A percentile compares a stretch with the other conserved stretches of the same genome.
Conservation (phyloP, 2,888 invertebrate genomes). For the Apamea crenata region DNA sequence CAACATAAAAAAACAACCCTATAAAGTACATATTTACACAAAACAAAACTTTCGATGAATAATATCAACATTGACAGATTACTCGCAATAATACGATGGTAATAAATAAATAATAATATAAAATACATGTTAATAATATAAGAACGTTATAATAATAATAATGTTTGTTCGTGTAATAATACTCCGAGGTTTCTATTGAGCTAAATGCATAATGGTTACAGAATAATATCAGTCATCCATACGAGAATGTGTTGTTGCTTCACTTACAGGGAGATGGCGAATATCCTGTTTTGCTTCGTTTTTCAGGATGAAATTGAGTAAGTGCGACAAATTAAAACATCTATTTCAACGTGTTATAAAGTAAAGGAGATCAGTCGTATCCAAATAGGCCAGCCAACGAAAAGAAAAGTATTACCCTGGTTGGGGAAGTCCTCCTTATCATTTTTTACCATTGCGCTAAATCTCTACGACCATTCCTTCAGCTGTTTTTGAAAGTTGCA, state of each 20-base stretch:
- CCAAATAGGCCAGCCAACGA: too few species aligned
- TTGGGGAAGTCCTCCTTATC: too few species aligned
- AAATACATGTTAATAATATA: slow-evolving; percentile 33
- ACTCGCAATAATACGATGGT: slow-evolving; percentile 22
- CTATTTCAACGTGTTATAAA: too few species aligned
- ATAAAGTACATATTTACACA: slow-evolving; percentile 41
- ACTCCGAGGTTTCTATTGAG: slow-evolving; percentile 66
- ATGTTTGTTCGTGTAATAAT: slow-evolving; percentile 63
- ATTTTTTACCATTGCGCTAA: too few species aligned
- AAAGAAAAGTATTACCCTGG: too few species aligned
- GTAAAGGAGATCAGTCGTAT: too few species aligned
- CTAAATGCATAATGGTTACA: slow-evolving; percentile 71
- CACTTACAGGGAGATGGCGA: slow-evolving; percentile 6
- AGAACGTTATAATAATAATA: slow-evolving; percentile 44
- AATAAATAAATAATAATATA: slow-evolving; percentile 40
- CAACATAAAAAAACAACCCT: slow-evolving; percentile 31
- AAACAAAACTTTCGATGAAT: slow-evolving; percentile 35
- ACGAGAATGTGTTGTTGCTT: slow-evolving; percentile 24
- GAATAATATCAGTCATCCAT: slow-evolving; percentile 69
- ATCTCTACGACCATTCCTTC: too few species aligned
- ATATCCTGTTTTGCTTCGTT: background rate
- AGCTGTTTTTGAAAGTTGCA: too few species aligned
- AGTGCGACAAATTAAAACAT: too few species aligned
- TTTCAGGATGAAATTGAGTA: background rate
- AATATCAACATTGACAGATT: slow-evolving; percentile 56